phyloP scores from a whole-genome alignment of 2,797 vertebrate genomes.

The Mergus octosetaceus region DNA sequence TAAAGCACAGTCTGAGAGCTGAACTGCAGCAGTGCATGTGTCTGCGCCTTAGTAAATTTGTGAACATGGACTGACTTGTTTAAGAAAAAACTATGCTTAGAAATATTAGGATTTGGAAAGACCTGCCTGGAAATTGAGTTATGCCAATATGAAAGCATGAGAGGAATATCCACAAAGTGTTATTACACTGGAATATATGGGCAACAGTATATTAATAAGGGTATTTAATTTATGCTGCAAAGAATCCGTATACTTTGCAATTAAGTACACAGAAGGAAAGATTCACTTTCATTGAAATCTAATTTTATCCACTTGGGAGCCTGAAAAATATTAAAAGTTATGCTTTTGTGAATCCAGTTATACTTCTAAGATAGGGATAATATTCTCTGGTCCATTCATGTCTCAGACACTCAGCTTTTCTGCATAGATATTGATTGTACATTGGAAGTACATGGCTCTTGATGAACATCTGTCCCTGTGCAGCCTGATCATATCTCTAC shows the following conservation, averaged over 20 bases:
- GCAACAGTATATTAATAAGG: neutral
- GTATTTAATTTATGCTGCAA: neutral
- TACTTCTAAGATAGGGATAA: neutral
- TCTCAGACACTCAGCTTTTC: neutral
- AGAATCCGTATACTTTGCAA: neutral
- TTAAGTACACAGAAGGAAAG: neutral
- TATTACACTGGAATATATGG: neutral
- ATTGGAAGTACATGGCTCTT: neutral
- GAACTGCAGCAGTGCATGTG: neutral
- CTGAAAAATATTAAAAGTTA: neutral
- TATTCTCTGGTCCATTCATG: neutral
- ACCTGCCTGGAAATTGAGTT: neutral
- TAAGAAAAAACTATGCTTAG: neutral
- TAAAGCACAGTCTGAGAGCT: neutral
- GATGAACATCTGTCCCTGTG: neutral
- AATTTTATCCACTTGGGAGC: neutral
- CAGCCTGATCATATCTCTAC: neutral
- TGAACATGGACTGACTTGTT: neutral
- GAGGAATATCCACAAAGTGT: neutral
- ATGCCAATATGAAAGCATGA: accelerated
- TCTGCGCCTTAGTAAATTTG: neutral
- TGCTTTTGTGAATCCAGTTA: neutral
- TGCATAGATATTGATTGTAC: neutral
- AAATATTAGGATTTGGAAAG: neutral
- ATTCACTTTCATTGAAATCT: neutral